Evolutionary conservation across 2,797 vertebrate genomes (phyloP), one percentile per base, ranked within the genome.

Genomic region (Muraenolepis orangiensis): DNA sequence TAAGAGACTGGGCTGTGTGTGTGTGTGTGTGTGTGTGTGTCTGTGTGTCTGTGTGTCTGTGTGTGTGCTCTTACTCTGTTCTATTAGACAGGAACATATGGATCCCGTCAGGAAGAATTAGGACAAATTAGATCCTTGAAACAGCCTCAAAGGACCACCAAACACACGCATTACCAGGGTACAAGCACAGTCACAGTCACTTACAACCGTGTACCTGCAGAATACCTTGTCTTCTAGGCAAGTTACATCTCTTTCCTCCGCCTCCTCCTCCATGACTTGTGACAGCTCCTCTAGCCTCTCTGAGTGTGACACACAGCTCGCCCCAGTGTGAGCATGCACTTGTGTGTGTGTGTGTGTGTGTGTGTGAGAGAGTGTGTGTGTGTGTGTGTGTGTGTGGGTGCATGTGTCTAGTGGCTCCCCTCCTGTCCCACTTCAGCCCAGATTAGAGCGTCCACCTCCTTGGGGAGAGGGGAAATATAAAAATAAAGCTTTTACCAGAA

Each of bases 401-500:
- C n/a, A 4, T 57, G 73, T 61, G 66, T 73, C 69, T 80, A 72
- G 83, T 78, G 84, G 81, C 76, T 81, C 73, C 74, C 76, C 74
- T 84, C 78, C 79, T 87, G 86, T 91, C 84, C 88, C 88, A 89
- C 83, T 90, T 89, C 89, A 88, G 79, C 82, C 83, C 74, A 90
- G 89, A 92, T 91, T 88, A 91, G 88, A 87, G 80, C 36, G 71
- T 84, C 80, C 28, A 69, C 87, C 85, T 91, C 89, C 88, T 82
- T 71, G 84, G 89, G 91, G 88, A 90, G 79, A 88, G 72, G 70
- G n/a, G 77, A 90, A 85, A 88, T 88, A 84, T 86, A 91, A 88
- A 91, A 91, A 90, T 89, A 90, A 90, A 84, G 86, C 86, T 87
- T 90, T 91, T 88, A 90, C 69, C 81, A 87, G 82, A 88, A 89